Conservation (phyloP, 2,113 vertebrate genomes). For the Mirza zaza region DNA sequence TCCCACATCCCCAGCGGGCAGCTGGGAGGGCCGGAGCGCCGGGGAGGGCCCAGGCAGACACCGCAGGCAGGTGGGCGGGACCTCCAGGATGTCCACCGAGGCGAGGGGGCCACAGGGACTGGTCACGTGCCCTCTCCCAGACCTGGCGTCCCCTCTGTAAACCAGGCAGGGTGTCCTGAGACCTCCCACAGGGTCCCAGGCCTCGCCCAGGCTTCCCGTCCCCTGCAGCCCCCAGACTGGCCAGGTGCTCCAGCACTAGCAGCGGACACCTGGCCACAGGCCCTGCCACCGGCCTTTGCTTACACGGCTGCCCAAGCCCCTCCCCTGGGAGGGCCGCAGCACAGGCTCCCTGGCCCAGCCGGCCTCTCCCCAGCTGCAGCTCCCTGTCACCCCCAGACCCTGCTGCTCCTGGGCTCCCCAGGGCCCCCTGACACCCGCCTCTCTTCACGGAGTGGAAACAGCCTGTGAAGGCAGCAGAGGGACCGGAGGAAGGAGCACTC, state of each 20-base stretch:
- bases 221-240: not conserved
- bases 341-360: not conserved
- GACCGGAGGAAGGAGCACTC: not conserved
- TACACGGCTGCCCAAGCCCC: not conserved
- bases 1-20: conserved; percentile 15
- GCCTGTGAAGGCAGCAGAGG: not conserved
- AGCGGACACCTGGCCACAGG: rapidly evolving
- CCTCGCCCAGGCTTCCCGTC: not conserved
- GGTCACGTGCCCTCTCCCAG: not conserved
- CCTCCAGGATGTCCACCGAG: no score
- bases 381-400: no score
- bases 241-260: not conserved
- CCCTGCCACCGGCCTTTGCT: no score
- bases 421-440: no score
- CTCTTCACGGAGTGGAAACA: not conserved
- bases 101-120: not conserved
- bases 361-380: not conserved
- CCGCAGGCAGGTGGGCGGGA: not conserved
- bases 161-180: not conserved
- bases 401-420: not conserved
- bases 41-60: not conserved
- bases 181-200: not conserved
- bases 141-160: not conserved
- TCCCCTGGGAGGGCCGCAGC: not conserved
- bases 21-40: not conserved